phyloP scores from a whole-genome alignment of 2,797 vertebrate genomes.

The Holocentrus rufus region DNA sequence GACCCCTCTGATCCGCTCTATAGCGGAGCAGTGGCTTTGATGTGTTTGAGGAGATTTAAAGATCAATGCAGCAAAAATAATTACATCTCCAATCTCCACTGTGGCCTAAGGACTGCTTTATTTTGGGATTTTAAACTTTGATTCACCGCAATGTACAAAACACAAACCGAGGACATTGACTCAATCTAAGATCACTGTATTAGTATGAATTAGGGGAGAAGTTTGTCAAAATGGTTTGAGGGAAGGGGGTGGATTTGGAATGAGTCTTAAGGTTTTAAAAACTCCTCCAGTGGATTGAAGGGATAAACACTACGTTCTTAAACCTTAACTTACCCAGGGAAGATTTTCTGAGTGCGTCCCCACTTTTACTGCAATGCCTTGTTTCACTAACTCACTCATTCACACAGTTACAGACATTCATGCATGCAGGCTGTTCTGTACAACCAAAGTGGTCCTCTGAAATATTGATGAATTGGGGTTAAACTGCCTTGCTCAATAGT shows the following conservation, averaged over 20 bases:
- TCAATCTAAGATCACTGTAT: constrained; percentile 22
- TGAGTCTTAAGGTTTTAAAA: constrained; percentile 1
- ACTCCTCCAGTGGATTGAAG: not conserved
- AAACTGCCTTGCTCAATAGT: too few relatives aligned
- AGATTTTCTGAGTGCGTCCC: not conserved
- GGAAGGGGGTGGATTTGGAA: not conserved
- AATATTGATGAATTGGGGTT: too few relatives aligned
- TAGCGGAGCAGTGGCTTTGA: constrained; percentile 54
- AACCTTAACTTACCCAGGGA: not conserved
- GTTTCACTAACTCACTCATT: not conserved
- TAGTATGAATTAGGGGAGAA: constrained; percentile 18
- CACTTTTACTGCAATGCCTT: not conserved
- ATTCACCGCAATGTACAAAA: constrained; percentile 28
- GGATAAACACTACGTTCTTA: not conserved
- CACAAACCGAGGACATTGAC: constrained; percentile 11
- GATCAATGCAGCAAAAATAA: constrained; percentile 36
- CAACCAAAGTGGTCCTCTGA: not conserved
- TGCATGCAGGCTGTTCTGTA: not conserved
- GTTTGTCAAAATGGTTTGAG: constrained; percentile 19
- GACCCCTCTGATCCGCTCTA: constrained; percentile 47
- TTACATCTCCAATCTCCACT: constrained; percentile 40
- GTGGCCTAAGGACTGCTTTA: constrained; percentile 41
- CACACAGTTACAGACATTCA: not conserved
- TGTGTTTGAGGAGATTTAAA: constrained; percentile 63
- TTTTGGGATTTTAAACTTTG: constrained; percentile 39